Conservation (phyloP, 2,888 invertebrate genomes). For the Dorcus hopei region DNA sequence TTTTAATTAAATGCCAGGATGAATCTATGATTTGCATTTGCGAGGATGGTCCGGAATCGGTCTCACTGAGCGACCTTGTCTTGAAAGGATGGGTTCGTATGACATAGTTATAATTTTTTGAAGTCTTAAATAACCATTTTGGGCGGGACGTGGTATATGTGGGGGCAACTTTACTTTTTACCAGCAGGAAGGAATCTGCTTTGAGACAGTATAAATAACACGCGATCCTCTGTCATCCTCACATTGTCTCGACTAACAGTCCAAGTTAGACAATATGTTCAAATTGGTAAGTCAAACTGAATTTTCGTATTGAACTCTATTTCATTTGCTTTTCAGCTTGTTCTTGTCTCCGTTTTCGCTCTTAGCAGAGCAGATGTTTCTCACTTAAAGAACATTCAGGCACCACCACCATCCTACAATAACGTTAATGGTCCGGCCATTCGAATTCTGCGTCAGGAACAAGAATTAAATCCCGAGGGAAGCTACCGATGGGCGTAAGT, state of each 20-base stretch:
- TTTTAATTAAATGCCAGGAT: no score
- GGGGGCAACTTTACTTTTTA: no score
- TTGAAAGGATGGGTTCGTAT: no score
- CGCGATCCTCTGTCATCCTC: background rate
- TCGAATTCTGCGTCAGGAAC: constrained; percentile 16
- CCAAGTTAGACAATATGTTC: constrained; percentile 7
- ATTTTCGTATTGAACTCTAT: background rate
- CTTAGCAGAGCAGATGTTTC: constrained; percentile 6
- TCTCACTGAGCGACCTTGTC: no score
- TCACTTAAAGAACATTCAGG: constrained; percentile 7
- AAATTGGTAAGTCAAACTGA: constrained; percentile 12
- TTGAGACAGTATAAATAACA: background rate
- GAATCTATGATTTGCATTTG: no score
- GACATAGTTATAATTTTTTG: no score
- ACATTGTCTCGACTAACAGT: background rate
- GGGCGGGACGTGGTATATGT: no score
- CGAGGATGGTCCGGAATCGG: no score
- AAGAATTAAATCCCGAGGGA: constrained; percentile 35
- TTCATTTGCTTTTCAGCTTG: constrained; percentile 4
- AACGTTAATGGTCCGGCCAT: background rate
- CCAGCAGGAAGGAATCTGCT: background rate
- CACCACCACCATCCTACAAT: background rate
- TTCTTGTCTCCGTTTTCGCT: constrained; percentile 1
- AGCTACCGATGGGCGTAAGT: constrained; percentile 53
- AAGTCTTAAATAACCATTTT: no score